Conservation (phyloP, 2,113 vertebrate species). For the Taurulus bubalis region DNA sequence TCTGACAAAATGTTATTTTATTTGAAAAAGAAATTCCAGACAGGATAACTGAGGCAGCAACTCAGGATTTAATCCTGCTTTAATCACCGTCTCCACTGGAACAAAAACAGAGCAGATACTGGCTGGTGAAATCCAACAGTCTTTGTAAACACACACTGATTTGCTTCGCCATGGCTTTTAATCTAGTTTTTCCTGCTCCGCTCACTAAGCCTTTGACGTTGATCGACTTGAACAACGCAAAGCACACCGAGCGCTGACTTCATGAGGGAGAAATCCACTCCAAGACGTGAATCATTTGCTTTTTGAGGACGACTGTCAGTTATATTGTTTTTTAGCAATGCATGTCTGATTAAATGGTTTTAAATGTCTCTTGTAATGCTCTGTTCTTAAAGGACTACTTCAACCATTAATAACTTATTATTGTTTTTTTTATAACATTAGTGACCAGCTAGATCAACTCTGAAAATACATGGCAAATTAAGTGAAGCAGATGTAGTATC, state of each 20-base stretch:
- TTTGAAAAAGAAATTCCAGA: background rate
- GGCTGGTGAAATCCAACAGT: background rate
- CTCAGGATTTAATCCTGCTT: slow-evolving; percentile 20
- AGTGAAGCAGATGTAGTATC: background rate
- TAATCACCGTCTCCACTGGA: background rate
- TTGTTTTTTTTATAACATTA: no score
- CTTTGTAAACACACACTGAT: background rate
- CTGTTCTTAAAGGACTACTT: background rate
- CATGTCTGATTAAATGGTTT: background rate
- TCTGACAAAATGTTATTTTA: slow-evolving; percentile 22
- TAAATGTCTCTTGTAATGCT: background rate
- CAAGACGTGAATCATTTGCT: background rate
- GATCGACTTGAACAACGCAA: slow-evolving; percentile 7
- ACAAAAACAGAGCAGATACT: background rate
- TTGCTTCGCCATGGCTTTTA: background rate
- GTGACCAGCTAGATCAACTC: background rate
- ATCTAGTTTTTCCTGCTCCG: slow-evolving; percentile 5
- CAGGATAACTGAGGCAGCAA: background rate
- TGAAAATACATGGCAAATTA: background rate
- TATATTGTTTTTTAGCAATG: background rate
- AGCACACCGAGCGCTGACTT: slow-evolving; percentile 15
- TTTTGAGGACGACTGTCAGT: background rate
- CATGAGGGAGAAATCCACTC: slow-evolving; percentile 19
- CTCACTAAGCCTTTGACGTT: slow-evolving; percentile 23
- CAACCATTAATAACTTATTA: background rate